These are phyloP conservation scores for Brachyistius frenatus DNA, from an alignment of 2,113 vertebrate species.

Conservation along the genomic window DNA sequence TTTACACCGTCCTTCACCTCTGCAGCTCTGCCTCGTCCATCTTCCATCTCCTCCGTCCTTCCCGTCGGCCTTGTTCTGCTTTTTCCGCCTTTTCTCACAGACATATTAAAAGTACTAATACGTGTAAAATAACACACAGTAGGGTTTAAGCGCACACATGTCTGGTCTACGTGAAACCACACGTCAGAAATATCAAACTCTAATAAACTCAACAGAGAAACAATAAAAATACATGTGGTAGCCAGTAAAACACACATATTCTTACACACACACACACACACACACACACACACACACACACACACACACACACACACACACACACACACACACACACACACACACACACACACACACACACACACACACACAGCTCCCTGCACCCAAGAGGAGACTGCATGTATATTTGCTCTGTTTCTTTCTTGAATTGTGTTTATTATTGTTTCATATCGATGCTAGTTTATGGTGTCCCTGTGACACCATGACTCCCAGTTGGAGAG, in stretches of 20 bases:
- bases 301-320: neutral
- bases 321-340: neutral
- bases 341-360: neutral
- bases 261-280: neutral
- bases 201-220: slow-evolving; percentile 19
- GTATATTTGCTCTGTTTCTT: slow-evolving; percentile 46
- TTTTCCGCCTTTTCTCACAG: neutral
- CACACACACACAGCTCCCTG: neutral
- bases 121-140: slow-evolving; percentile 1
- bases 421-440: slow-evolving; percentile 65
- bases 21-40: slow-evolving; percentile 8
- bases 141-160: slow-evolving; percentile 7
- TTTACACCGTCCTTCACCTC: slow-evolving; percentile 40
- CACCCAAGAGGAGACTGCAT: neutral
- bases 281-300: neutral
- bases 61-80: neutral
- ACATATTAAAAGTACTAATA: neutral
- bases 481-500: slow-evolving; percentile 59
- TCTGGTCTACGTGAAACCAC: neutral
- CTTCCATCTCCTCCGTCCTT: neutral
- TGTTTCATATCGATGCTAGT: slow-evolving; percentile 59
- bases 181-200: neutral
- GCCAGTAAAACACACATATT: neutral
- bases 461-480: slow-evolving; percentile 62
- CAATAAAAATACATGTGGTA: slow-evolving; percentile 25